Evolutionary conservation across 1,140 invertebrate species (phyloP).

Genomic region (Lepidurus packardi): DNA sequence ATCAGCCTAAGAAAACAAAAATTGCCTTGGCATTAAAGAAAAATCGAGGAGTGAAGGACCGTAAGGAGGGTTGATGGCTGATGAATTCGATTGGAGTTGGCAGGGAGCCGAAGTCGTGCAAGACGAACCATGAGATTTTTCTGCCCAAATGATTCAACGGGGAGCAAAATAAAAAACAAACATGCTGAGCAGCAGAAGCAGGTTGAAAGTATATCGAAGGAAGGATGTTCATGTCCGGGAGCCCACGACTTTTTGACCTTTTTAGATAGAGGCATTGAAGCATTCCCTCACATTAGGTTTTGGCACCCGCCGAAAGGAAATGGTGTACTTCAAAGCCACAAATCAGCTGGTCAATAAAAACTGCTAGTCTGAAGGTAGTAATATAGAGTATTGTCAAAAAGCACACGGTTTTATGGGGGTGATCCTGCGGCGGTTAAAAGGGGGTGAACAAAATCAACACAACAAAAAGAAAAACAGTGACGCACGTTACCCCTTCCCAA

Average conservation of each 20-base stretch:
- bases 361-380: not conserved
- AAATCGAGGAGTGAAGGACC: not conserved
- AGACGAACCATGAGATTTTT: not conserved
- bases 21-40: not conserved
- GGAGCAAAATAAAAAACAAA: not conserved
- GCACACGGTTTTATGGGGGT: not conserved
- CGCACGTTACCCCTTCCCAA: not conserved
- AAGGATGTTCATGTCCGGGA: conserved; percentile 6
- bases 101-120: not conserved
- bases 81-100: conserved; percentile 11
- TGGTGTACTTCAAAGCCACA: not conserved
- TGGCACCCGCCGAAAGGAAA: not conserved
- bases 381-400: not conserved
- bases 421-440: not conserved
- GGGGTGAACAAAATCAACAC: not conserved
- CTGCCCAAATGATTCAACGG: not conserved
- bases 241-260: conserved; percentile 18
- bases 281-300: conserved; percentile 5
- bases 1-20: not conserved
- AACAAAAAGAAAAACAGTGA: not conserved
- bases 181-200: not conserved
- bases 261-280: conserved; percentile 19
- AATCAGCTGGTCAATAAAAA: not conserved
- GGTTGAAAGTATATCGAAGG: not conserved
- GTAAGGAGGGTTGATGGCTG: not conserved